phyloP scores from a whole-genome alignment of 2,888 invertebrate species.

The Antheraea assamensis region DNA sequence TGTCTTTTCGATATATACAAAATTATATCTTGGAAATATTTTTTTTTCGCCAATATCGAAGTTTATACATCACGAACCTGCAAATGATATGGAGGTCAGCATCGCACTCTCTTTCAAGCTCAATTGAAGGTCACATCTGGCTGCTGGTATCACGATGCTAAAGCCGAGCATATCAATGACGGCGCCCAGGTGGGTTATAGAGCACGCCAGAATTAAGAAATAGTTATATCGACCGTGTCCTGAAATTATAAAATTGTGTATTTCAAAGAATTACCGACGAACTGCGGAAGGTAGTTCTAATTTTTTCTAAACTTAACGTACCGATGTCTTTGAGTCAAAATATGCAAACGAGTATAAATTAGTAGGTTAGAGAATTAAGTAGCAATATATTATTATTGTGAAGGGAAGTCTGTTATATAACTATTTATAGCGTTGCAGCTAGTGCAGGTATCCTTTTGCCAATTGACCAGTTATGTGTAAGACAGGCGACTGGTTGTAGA shows the following conservation, averaged over 20 bases:
- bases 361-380: no score
- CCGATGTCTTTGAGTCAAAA: no score
- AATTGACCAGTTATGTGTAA: no score
- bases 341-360: no score
- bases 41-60: not conserved
- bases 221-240: constrained; percentile 12
- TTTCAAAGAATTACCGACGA: not conserved
- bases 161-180: constrained; percentile 18
- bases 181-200: constrained; percentile 14
- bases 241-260: not conserved
- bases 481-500: no score
- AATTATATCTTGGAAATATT: not conserved
- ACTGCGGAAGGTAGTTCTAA: no score
- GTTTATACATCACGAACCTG: not conserved
- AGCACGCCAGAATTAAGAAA: constrained; percentile 11
- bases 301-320: no score
- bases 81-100: constrained; percentile 16
- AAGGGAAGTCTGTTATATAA: no score
- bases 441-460: no score
- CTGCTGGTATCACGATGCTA: constrained; percentile 19
- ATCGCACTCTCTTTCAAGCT: constrained; percentile 1
- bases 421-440: no score
- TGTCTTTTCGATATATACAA: no score
- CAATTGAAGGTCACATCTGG: constrained; percentile 18
- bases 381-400: no score